phyloP scores from a whole-genome alignment of 2,113 vertebrate species.

The Epinephelus fuscoguttatus region DNA sequence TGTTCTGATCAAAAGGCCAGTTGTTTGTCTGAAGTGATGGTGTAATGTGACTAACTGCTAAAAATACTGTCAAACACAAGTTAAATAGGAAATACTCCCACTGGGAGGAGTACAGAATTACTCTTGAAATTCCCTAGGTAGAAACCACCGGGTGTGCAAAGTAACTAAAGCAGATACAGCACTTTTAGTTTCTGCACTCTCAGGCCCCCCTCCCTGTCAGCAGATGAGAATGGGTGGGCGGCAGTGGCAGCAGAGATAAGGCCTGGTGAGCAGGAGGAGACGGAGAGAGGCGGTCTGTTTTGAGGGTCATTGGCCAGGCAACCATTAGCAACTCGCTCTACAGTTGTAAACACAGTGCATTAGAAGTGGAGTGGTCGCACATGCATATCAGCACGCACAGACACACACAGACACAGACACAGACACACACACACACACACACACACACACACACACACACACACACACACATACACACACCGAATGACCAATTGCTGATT shows the following conservation, averaged over 20 bases:
- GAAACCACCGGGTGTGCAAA: slow-evolving; percentile 14
- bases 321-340: slow-evolving; percentile 62
- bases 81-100: slow-evolving; percentile 7
- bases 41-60: background rate
- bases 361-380: slow-evolving; percentile 44
- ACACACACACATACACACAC: slow-evolving; percentile 5
- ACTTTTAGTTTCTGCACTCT: slow-evolving; percentile 43
- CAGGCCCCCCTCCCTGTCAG: slow-evolving; percentile 14
- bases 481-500: slow-evolving; percentile 58
- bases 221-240: slow-evolving; percentile 71
- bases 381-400: slow-evolving; percentile 47
- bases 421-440: slow-evolving; percentile 14
- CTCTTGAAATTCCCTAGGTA: background rate
- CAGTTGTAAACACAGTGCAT: slow-evolving; percentile 64
- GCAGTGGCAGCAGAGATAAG: slow-evolving; percentile 64
- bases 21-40: background rate
- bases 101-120: background rate
- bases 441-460: slow-evolving; percentile 11
- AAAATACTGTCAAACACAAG: background rate
- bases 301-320: slow-evolving; percentile 75
- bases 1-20: background rate
- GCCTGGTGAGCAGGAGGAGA: slow-evolving; percentile 47
- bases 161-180: slow-evolving; percentile 17
- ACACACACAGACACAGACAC: slow-evolving; percentile 24
- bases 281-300: slow-evolving; percentile 35